Conservation (phyloP, 2,113 vertebrate species). For the Misgurnus mizolepis region DNA sequence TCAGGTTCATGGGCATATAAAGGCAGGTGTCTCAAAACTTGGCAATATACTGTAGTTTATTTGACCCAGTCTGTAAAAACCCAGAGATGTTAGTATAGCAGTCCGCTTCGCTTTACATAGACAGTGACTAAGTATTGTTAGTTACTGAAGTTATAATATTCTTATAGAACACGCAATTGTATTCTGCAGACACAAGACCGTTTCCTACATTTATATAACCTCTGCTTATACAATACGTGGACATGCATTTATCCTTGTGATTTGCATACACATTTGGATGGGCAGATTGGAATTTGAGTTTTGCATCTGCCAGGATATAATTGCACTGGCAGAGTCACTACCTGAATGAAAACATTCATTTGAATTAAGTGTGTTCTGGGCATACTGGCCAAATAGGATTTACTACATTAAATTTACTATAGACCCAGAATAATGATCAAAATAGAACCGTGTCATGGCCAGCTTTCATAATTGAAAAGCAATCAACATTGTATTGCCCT, state of each 20-base stretch:
- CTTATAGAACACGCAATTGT: not conserved
- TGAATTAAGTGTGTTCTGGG: not conserved
- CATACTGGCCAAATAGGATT: constrained; percentile 6
- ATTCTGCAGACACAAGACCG: not conserved
- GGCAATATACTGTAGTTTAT: no score
- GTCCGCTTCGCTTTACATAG: no score
- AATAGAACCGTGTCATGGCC: constrained; percentile 20
- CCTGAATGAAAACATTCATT: constrained; percentile 10
- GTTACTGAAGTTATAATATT: not conserved
- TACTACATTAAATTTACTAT: not conserved
- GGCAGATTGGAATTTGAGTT: not conserved
- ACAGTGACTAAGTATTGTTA: not conserved
- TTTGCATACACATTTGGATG: not conserved
- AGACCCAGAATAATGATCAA: constrained; percentile 12
- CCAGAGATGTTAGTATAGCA: no score
- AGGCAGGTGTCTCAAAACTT: no score
- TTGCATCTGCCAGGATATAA: not conserved
- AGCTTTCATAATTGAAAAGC: constrained; percentile 17
- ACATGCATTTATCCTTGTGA: constrained; percentile 3
- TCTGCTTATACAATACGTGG: not conserved
- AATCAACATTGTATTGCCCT: constrained; percentile 14
- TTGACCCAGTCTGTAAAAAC: no score
- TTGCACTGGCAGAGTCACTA: not conserved
- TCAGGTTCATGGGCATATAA: no score
- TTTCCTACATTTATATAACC: not conserved